Base-by-base conservation (phyloP, 1,140 invertebrate species). In the Protaetia brevitarsis region DNA sequence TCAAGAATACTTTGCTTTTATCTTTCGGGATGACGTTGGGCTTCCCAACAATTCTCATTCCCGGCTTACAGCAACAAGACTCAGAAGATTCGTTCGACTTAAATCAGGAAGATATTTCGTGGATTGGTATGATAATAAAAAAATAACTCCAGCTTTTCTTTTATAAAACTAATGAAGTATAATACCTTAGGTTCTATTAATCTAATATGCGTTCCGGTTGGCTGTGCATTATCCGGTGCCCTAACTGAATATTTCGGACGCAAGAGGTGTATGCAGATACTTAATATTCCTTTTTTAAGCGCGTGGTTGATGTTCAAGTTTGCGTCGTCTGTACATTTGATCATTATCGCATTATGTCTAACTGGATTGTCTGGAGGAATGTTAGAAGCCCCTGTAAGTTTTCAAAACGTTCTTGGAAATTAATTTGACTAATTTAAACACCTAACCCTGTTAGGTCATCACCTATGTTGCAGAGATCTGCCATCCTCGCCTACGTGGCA, bases 381-480 rank as follows among this genome's bases (percentile, higher is more conserved):
- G 0, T 78, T 91, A 37, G 90, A 92, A 79, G 89, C 89, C 65
- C 90, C 90, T 2, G 89, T 92, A 80, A 83, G 84, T 80, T n/a
- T n/a, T n/a, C n/a, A n/a, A n/a, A n/a, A n/a, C n/a, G n/a, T n/a
- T n/a, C n/a, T 74, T 16, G 27, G 37, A 66, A 57, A 57, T 57
- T 57, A 8, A 8, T 8, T 57, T 3, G 3, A 59, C n/a, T n/a
- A n/a, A n/a, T n/a, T n/a, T n/a, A n/a, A n/a, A n/a, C n/a, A n/a
- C n/a, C n/a, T 60, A 41, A n/a, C 61, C 26, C 45, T 75, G 1
- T 26, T 73, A 89, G 87, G 86, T 88, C 58, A 78, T 92, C 69
- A 92, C 90, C 0, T 92, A 92, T 74, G 89, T 92, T 7, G 89
- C 90, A 1, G 91, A 92, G 78, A 85, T 92, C 6, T 90, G 89